Evolutionary conservation across 1,140 invertebrate genomes (phyloP).

Genomic region (Ruditapes philippinarum): DNA sequence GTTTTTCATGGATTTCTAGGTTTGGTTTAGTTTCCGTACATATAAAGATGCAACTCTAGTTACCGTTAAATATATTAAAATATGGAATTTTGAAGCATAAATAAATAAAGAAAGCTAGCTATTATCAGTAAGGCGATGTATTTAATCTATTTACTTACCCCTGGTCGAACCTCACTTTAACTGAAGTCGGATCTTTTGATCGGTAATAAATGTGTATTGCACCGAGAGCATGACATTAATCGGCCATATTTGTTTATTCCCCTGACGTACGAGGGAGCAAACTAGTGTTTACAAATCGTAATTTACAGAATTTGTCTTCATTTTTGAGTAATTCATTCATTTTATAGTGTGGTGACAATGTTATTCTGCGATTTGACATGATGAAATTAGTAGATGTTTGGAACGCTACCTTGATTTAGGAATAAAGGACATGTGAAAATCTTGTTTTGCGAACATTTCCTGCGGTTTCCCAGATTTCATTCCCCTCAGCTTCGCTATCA

Average conservation of each 20-base stretch:
- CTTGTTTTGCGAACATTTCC: neutral
- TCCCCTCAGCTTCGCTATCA: neutral
- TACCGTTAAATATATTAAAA: too few species aligned
- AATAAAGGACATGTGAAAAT: conserved; percentile 56
- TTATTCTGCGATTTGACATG: conserved; percentile 39
- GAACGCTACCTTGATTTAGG: neutral
- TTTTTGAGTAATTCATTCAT: neutral
- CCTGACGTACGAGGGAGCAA: conserved; percentile 37
- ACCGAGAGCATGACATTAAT: conserved; percentile 62
- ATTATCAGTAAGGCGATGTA: too few species aligned
- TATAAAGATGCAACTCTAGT: too few species aligned
- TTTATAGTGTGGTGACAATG: conserved; percentile 23
- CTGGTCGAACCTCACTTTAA: neutral
- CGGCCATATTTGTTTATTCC: conserved; percentile 67
- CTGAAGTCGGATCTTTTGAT: neutral
- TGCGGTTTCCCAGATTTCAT: neutral
- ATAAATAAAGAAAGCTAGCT: too few species aligned
- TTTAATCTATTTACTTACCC: too few species aligned
- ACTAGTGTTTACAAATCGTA: conserved; percentile 46
- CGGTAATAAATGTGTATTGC: neutral
- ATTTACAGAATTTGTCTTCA: neutral
- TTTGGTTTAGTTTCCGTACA: too few species aligned
- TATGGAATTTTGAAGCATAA: too few species aligned
- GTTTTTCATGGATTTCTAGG: too few species aligned
- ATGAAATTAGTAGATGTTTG: neutral